These are phyloP conservation scores for Oncorhynchus keta DNA, from an alignment of 2,113 vertebrate genomes.

Conservation along the genomic window DNA sequence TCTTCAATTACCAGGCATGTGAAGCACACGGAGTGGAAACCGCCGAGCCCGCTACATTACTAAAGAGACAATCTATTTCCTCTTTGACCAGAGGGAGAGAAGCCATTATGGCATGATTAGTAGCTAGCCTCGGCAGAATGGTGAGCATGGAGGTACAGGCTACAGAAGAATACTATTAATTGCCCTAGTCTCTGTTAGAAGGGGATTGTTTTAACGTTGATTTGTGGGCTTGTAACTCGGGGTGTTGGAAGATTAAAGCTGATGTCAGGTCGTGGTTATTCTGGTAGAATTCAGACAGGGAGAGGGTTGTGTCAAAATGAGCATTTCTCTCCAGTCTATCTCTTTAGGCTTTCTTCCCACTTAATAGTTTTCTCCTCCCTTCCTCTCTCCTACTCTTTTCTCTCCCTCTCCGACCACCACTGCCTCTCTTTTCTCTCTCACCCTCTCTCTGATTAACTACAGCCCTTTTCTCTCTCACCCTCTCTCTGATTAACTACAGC, in stretches of 20 bases:
- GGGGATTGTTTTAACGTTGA: conserved; percentile 85
- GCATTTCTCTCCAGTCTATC: conserved; percentile 55
- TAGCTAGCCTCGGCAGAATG: conserved; percentile 82
- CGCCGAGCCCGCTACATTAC: conserved; percentile 79
- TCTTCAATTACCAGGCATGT: conserved; percentile 79
- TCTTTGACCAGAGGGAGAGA: conserved; percentile 90
- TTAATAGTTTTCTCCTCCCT: conserved; percentile 69
- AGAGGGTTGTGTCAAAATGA: conserved; percentile 74
- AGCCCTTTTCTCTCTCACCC: conserved; percentile 63
- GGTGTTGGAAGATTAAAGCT: conserved; percentile 71
- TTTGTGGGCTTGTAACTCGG: conserved; percentile 78
- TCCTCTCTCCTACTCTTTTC: conserved; percentile 14
- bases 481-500: too few species aligned
- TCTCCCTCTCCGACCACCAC: conserved; percentile 1
- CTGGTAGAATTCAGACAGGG: conserved; percentile 57
- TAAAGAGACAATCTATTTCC: conserved; percentile 87
- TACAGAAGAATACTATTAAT: conserved; percentile 87
- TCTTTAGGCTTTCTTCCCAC: conserved; percentile 65
- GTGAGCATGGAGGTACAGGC: conserved; percentile 70
- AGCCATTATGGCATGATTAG: conserved; percentile 92
- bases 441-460: conserved; percentile 81
- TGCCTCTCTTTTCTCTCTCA: conserved; percentile 16
- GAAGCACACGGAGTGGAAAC: conserved; percentile 57
- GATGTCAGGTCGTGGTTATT: conserved; percentile 69
- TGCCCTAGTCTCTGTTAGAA: conserved; percentile 65